Conservation (phyloP, 2,888 invertebrate genomes). For the Norana najaformis region DNA sequence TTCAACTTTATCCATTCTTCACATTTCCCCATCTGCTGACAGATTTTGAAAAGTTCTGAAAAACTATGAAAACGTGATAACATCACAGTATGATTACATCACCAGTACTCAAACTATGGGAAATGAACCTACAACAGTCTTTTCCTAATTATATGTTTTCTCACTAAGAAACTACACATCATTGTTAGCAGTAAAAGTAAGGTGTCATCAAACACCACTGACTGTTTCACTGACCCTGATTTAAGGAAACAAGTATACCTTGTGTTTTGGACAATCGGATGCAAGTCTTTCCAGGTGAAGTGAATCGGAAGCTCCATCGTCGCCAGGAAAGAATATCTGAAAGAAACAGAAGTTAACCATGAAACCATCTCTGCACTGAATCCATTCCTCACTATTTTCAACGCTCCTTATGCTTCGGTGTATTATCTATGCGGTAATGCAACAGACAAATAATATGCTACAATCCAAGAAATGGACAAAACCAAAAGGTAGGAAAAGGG, state of each 20-base stretch:
- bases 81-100: no score
- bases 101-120: neutral
- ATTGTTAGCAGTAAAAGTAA: no score
- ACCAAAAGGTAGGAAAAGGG: no score
- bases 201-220: neutral
- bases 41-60: no score
- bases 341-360: neutral
- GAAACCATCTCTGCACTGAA: neutral
- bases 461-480: neutral
- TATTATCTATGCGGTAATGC: no score
- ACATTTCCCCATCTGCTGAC: no score
- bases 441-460: no score
- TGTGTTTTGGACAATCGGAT: constrained; percentile 1
- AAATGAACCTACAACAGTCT: neutral
- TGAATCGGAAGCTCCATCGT: neutral
- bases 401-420: neutral
- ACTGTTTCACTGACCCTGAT: neutral
- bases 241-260: neutral
- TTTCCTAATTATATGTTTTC: no score
- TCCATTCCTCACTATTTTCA: no score
- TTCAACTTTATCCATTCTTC: neutral
- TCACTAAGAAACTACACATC: no score
- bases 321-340: constrained; percentile 7
- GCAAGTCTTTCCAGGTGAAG: neutral
- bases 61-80: no score